Evolutionary conservation across 2,888 invertebrate genomes (phyloP).

Genomic region (Mimas tiliae): DNA sequence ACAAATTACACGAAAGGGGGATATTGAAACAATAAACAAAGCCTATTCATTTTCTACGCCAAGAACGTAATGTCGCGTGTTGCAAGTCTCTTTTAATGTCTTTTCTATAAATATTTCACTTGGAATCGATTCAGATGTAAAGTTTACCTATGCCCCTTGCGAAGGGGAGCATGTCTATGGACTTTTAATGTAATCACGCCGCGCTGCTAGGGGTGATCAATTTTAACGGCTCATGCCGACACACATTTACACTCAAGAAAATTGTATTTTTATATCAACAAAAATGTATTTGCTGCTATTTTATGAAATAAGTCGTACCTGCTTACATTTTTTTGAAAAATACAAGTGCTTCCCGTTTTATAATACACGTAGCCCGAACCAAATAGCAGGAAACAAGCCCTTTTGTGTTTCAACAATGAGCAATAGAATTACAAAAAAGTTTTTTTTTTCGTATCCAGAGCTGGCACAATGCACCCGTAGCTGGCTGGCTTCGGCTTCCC

Average conservation of each 20-base stretch:
- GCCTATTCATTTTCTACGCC: slow-evolving; percentile 25
- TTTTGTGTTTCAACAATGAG: slow-evolving; percentile 74
- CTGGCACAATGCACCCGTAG: slow-evolving; percentile 72
- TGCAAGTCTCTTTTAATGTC: slow-evolving; percentile 29
- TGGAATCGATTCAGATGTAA: slow-evolving; percentile 34
- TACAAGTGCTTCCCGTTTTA: slow-evolving; percentile 8
- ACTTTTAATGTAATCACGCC: slow-evolving; percentile 67
- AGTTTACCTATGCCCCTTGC: slow-evolving; percentile 46
- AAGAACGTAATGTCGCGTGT: slow-evolving; percentile 25
- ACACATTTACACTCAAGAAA: background rate
- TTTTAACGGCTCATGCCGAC: background rate
- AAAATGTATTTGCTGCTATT: background rate
- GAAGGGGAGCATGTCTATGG: slow-evolving; percentile 52
- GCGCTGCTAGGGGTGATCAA: slow-evolving; percentile 21
- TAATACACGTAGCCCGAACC: slow-evolving; percentile 56
- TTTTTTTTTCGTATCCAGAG: slow-evolving; percentile 70
- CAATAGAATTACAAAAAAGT: slow-evolving; percentile 73
- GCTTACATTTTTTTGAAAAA: too few relatives aligned
- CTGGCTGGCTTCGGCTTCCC: slow-evolving; percentile 58
- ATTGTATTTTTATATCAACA: background rate
- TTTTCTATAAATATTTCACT: slow-evolving; percentile 30
- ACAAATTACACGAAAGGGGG: slow-evolving; percentile 6
- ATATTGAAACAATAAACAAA: slow-evolving; percentile 29
- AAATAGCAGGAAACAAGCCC: slow-evolving; percentile 74
- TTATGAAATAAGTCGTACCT: too few relatives aligned